These are phyloP conservation scores for Xenopus borealis DNA, from an alignment of 2,113 vertebrate species.

Conservation along the genomic window DNA sequence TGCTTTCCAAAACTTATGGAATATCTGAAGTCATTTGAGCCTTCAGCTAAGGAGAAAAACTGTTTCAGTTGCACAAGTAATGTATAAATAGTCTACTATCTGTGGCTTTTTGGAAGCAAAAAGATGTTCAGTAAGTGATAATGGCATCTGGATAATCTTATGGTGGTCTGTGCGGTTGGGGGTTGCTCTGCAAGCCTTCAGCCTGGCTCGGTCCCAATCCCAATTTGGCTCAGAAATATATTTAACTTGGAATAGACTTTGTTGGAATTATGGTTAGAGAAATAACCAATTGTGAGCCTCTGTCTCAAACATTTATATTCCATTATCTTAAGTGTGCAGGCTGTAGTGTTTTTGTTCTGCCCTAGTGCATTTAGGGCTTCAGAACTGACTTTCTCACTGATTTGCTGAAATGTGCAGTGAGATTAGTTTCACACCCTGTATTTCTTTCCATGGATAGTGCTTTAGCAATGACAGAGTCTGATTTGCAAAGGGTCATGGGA, in stretches of 20 bases:
- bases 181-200: conserved; percentile 23
- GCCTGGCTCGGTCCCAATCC: conserved; percentile 25
- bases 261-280: conserved; percentile 31
- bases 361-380: too few species aligned
- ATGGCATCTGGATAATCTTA: conserved; percentile 27
- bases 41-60: too few species aligned
- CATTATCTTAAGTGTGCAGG: conserved; percentile 34
- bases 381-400: too few species aligned
- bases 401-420: too few species aligned
- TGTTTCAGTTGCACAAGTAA: too few species aligned
- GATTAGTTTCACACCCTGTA: not conserved
- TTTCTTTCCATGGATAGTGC: not conserved
- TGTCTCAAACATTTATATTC: conserved; percentile 32
- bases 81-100: too few species aligned
- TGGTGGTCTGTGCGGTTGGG: conserved; percentile 20
- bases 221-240: conserved; percentile 32
- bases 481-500: not conserved
- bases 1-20: too few species aligned
- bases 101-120: not conserved
- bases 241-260: conserved; percentile 28
- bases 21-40: too few species aligned
- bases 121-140: conserved; percentile 18
- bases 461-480: not conserved
- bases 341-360: conserved; percentile 6
- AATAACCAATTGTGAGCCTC: conserved; percentile 34